phyloP scores from a whole-genome alignment of 2,888 invertebrate species.

The Globia sparganii region DNA sequence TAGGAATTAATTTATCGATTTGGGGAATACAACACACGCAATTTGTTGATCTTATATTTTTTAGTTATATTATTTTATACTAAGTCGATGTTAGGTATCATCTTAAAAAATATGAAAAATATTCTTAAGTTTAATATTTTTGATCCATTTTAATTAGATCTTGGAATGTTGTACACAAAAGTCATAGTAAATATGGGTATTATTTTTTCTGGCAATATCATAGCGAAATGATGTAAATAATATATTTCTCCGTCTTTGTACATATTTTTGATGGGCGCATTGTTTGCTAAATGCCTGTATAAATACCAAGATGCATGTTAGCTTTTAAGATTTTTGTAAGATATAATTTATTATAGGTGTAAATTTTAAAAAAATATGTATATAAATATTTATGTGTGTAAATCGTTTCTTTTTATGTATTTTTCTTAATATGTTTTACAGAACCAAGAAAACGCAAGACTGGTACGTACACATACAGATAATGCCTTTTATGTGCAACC shows the following conservation, averaged over 20 bases:
- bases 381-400: constrained; percentile 21
- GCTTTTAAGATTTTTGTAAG: constrained; percentile 21
- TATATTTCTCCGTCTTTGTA: constrained; percentile 22
- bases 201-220: neutral
- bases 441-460: constrained; percentile 78
- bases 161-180: neutral
- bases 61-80: neutral
- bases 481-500: constrained; percentile 45
- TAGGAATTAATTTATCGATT: constrained; percentile 16
- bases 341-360: constrained; percentile 11
- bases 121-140: neutral
- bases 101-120: too few species aligned
- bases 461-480: constrained; percentile 77
- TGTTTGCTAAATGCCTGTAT: constrained; percentile 5
- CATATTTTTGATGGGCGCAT: neutral
- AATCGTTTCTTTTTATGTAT: constrained; percentile 18
- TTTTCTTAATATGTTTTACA: constrained; percentile 75
- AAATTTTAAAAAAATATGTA: constrained; percentile 39
- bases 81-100: neutral
- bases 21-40: neutral
- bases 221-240: constrained; percentile 27
- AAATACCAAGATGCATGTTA: constrained; percentile 47
- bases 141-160: neutral
- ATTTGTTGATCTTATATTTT: neutral
- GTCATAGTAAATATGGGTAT: neutral